Evolutionary conservation across 1,140 invertebrate genomes (phyloP), one percentile per base, ranked within the genome.

Genomic region (Heliothis subflexa): DNA sequence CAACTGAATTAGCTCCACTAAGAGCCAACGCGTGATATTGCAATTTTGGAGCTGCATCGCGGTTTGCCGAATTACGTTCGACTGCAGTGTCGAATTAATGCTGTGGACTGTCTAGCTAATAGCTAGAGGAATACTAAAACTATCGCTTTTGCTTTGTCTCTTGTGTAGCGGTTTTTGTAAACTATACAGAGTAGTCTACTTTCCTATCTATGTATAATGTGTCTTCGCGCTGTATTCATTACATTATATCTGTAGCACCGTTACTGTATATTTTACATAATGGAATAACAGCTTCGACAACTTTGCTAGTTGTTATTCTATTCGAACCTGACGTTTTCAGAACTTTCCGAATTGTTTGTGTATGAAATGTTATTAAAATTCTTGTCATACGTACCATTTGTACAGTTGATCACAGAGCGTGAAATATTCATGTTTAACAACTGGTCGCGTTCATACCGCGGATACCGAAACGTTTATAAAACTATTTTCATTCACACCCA

Each of bases 351-450:
- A 16, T 50, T 50, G 64, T 68, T 68, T 68, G 11, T 68, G 47
- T 68, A 21, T 68, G 64, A 28, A 52, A 64, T 18, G 33, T 45
- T 64, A 45, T 64, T 64, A 40, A 68, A 68, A 68, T 68, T 68
- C 64, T 18, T 68, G 49, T 68, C 64, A 25, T 52, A 68, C 3
- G 25, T 49, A 28, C 64, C 45, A 68, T 68, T 68, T 68, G 49
- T 49, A 55, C 18, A 72, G n/a, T 40, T 52, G 49, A 72, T 54
- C 68, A 72, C 9, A 54, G 14, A 52, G 5, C 68, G 68, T 72
- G 40, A 72, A 72, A 55, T 72, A 40, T 45, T 55, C 68, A 72
- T 72, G 68, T 54, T 16, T 3, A 12, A 52, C 25, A 52, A 4
- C 52, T 40, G 52, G n/a, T 25, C 47, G 5, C 28, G 68, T n/a